Evolutionary conservation across 2,113 vertebrate genomes (phyloP).

Genomic region (Mesocricetus auratus): DNA sequence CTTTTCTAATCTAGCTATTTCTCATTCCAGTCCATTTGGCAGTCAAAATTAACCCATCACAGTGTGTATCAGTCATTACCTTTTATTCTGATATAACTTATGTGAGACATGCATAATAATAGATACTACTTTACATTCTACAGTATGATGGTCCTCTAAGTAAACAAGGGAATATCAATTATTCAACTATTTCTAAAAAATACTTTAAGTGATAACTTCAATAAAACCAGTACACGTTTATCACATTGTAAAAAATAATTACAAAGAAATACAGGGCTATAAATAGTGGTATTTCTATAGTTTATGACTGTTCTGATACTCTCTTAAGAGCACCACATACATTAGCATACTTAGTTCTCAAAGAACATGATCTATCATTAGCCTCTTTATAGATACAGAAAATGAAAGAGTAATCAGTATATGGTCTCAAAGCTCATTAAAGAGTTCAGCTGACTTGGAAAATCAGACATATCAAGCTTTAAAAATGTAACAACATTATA

Average conservation of each 20-base stretch:
- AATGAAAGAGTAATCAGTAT: not conserved
- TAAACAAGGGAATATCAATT: not conserved
- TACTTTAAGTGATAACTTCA: not conserved
- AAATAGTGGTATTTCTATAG: not conserved
- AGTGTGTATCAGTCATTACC: not conserved
- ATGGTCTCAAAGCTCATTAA: not conserved
- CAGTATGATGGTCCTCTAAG: not conserved
- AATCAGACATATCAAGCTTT: not conserved
- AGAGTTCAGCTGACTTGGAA: not conserved
- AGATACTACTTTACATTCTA: not conserved
- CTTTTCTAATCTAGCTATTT: not conserved
- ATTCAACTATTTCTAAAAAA: slow-evolving; percentile 2
- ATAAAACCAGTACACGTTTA: not conserved
- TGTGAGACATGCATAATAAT: not conserved
- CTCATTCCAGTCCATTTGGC: not conserved
- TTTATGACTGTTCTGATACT: not conserved
- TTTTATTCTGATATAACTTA: slow-evolving; percentile 9
- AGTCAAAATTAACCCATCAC: not conserved
- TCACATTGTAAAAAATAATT: not conserved
- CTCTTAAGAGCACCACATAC: not conserved
- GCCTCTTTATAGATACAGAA: not conserved
- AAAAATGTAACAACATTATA: not conserved
- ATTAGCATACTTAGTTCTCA: not conserved
- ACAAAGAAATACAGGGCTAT: not conserved
- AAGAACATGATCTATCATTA: not conserved